phyloP scores from a whole-genome alignment of 2,888 invertebrate species.

The Prosopocoilus inquinatus region DNA sequence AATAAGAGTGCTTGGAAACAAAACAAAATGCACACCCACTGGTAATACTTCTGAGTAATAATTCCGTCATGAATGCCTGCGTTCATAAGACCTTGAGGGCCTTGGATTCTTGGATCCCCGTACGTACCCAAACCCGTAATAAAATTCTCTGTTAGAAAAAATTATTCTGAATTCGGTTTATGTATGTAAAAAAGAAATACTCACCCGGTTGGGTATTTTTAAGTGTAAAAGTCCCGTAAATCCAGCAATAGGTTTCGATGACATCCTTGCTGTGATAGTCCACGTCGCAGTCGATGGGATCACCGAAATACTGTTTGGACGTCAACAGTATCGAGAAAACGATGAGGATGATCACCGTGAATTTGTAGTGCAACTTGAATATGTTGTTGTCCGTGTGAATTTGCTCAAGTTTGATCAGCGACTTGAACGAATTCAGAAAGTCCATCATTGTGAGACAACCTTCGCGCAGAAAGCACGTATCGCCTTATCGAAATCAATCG shows the following conservation, averaged over 20 bases:
- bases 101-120: conserved; percentile 38
- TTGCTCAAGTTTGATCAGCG: conserved; percentile 64
- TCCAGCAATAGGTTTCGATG: conserved; percentile 78
- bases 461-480: neutral
- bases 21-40: conserved; percentile 71
- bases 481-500: neutral
- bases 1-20: conserved; percentile 67
- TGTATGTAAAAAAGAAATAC: neutral
- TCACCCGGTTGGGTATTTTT: conserved; percentile 40
- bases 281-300: conserved; percentile 75
- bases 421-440: conserved; percentile 65
- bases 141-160: conserved; percentile 37
- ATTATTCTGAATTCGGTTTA: neutral
- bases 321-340: conserved; percentile 73
- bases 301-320: conserved; percentile 81
- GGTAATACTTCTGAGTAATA: conserved; percentile 64
- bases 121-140: conserved; percentile 52
- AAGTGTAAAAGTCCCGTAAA: conserved; percentile 68
- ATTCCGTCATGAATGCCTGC: conserved; percentile 47
- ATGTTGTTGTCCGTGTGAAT: conserved; percentile 74
- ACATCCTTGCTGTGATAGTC: conserved; percentile 59
- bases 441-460: conserved; percentile 55
- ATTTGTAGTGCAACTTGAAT: conserved; percentile 73
- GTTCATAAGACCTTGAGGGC: conserved; percentile 4
- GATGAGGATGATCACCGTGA: conserved; percentile 69